phyloP scores from a whole-genome alignment of 2,888 invertebrate species.

The Campoletis raptor region DNA sequence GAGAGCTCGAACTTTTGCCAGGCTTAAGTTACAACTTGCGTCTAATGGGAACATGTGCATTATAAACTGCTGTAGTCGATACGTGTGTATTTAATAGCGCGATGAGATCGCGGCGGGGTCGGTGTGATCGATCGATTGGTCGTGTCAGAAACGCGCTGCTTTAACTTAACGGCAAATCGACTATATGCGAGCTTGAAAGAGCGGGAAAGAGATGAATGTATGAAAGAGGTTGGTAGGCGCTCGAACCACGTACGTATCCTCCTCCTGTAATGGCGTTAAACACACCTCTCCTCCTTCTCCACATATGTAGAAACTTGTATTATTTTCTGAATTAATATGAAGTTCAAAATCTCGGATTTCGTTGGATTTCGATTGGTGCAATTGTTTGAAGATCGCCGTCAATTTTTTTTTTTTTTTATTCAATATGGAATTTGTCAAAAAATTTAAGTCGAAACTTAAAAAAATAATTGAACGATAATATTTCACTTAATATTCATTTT shows the following conservation, averaged over 20 bases:
- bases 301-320: conserved; percentile 12
- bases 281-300: conserved; percentile 58
- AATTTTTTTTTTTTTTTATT: too few species aligned
- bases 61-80: conserved; percentile 5
- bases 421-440: background rate
- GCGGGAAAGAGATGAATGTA: background rate
- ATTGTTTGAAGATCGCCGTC: background rate
- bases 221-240: conserved; percentile 60
- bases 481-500: background rate
- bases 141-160: conserved; percentile 52
- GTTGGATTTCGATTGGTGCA: background rate
- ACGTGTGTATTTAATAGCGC: conserved; percentile 30
- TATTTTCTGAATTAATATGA: background rate
- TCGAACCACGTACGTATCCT: conserved; percentile 64
- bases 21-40: conserved; percentile 30
- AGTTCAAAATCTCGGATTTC: background rate
- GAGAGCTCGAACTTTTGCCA: conserved; percentile 38
- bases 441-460: too few species aligned
- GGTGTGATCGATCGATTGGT: conserved; percentile 69
- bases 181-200: background rate
- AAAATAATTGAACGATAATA: too few species aligned
- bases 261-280: conserved; percentile 67
- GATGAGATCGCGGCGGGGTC: conserved; percentile 60
- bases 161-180: conserved; percentile 36
- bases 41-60: conserved; percentile 28